Conservation (phyloP, 2,888 invertebrate species). For the Dyspetes luteomarginatus region DNA sequence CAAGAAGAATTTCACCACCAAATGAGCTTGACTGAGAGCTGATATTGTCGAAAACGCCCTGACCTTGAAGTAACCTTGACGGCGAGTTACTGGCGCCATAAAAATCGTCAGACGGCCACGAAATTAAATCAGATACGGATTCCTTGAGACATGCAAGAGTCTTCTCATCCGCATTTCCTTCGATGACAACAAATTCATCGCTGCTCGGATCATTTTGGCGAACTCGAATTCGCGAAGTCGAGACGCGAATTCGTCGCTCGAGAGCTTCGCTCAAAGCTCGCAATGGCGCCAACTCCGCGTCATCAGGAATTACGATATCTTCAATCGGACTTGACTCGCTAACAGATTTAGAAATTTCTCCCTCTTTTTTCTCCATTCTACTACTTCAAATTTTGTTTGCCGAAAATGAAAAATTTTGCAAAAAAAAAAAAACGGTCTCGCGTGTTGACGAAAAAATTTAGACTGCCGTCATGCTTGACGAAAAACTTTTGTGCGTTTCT, state of each 20-base stretch:
- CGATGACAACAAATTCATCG: constrained; percentile 4
- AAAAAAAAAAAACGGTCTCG: too few relatives aligned
- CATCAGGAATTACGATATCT: background rate
- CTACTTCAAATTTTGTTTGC: constrained; percentile 8
- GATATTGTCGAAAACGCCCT: background rate
- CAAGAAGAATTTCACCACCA: too few relatives aligned
- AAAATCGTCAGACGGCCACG: too few relatives aligned
- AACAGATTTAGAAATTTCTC: background rate
- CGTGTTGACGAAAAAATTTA: background rate
- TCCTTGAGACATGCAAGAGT: constrained; percentile 28
- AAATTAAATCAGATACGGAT: constrained; percentile 32
- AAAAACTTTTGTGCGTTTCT: background rate
- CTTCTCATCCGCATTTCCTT: constrained; percentile 20
- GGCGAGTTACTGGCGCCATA: background rate
- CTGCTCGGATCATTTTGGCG: background rate
- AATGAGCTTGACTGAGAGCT: background rate
- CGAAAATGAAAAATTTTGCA: background rate
- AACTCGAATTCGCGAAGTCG: constrained; percentile 28
- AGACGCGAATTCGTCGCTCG: background rate
- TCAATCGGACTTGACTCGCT: background rate
- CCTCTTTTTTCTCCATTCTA: constrained; percentile 1
- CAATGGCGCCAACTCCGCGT: background rate
- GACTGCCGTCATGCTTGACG: background rate
- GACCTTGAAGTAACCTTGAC: background rate
- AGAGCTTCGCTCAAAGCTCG: constrained; percentile 19